A percentile compares a stretch with the other conserved stretches of the same genome.
Conservation (phyloP, 2,888 invertebrate species). For the Ferrisia virgata region DNA sequence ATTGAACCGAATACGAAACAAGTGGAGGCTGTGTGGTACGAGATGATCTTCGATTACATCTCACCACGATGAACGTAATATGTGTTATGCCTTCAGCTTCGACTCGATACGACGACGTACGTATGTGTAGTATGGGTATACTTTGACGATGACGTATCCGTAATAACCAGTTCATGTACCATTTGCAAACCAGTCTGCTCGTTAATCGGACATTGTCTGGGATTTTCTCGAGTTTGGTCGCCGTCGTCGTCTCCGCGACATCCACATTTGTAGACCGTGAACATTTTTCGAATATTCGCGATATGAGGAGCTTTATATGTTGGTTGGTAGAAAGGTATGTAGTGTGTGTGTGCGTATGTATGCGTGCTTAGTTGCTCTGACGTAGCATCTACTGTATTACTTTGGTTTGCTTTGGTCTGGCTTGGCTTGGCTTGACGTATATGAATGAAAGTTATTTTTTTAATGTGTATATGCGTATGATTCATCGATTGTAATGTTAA, state of each 20-base stretch:
- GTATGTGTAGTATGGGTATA: no score
- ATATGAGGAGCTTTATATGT: no score
- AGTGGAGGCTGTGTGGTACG: no score
- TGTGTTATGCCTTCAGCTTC: neutral
- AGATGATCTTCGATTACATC: neutral
- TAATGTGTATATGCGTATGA: neutral
- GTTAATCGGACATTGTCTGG: neutral
- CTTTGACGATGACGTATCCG: neutral
- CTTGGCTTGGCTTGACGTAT: neutral
- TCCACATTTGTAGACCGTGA: constrained; percentile 2
- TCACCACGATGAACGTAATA: no score
- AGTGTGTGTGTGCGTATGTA: no score
- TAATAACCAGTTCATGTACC: constrained; percentile 4
- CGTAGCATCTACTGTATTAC: no score
- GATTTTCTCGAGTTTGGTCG: neutral
- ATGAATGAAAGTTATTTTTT: neutral
- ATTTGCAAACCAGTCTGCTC: neutral
- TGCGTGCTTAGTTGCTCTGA: neutral
- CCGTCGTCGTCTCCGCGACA: neutral
- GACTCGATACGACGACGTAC: no score
- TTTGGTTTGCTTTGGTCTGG: neutral
- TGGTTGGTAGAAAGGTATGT: no score
- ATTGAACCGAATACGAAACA: neutral
- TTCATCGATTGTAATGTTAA: neutral
- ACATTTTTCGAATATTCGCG: neutral